Percentiles rank a stretch among this genome's conserved stretches.
These are phyloP conservation scores for Sceloporus tristichus DNA, from an alignment of 2,113 vertebrate species.

Conservation along the genomic window DNA sequence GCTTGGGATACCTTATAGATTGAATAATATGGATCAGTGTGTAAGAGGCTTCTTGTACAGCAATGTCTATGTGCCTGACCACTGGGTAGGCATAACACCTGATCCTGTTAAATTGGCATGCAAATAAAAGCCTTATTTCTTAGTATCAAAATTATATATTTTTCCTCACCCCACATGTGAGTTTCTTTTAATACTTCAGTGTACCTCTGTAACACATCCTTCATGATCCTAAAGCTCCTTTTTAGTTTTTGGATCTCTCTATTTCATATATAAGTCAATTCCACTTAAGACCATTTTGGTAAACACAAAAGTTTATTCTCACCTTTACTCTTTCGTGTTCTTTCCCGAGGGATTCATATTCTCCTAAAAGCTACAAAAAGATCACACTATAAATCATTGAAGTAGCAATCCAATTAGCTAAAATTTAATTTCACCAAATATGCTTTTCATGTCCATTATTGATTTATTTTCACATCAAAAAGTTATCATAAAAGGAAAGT, in stretches of 20 bases:
- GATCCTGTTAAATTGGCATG: neutral
- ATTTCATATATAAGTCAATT: neutral
- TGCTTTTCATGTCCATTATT: neutral
- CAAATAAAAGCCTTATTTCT: neutral
- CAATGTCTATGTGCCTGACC: neutral
- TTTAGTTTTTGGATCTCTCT: neutral
- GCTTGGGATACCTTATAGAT: neutral
- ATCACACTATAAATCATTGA: neutral
- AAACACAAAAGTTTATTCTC: conserved; percentile 18
- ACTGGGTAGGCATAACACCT: neutral
- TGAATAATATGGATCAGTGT: neutral
- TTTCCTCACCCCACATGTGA: neutral
- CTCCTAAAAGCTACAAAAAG: conserved; percentile 85
- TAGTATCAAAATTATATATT: neutral
- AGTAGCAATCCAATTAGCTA: neutral
- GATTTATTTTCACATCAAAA: neutral
- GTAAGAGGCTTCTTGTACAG: neutral
- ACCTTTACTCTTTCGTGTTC: conserved; percentile 92
- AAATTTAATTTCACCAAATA: neutral
- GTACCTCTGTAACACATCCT: neutral
- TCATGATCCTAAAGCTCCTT: neutral
- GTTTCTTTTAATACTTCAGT: neutral
- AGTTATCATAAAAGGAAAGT: neutral
- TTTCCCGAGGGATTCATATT: conserved; percentile 90
- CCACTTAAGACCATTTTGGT: neutral